Percentiles rank a stretch among this genome's conserved stretches.
These are phyloP conservation scores for Pomatostomus ruficeps DNA, from an alignment of 2,113 vertebrate genomes.

Conservation along the genomic window DNA sequence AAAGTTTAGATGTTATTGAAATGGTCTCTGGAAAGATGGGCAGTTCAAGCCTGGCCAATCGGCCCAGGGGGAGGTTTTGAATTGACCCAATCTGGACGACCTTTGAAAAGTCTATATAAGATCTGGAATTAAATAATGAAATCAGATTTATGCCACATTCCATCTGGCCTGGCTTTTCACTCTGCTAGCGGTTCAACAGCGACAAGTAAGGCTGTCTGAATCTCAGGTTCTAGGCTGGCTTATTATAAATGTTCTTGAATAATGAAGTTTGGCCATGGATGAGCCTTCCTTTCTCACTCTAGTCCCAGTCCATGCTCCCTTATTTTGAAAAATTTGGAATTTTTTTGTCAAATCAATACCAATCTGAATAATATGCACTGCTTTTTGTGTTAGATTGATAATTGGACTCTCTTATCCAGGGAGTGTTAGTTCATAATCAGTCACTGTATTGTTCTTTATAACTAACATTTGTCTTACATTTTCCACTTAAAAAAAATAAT, in stretches of 20 bases:
- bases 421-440: not conserved
- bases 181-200: too few relatives aligned
- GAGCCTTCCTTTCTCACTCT: not conserved
- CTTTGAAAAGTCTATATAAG: too few relatives aligned
- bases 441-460: not conserved
- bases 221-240: not conserved
- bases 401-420: not conserved
- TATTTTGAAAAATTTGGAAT: not conserved
- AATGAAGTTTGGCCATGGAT: not conserved
- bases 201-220: not conserved
- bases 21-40: too few relatives aligned
- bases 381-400: not conserved
- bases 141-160: too few relatives aligned
- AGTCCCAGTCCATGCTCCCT: not conserved
- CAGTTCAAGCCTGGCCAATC: too few relatives aligned
- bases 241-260: not conserved
- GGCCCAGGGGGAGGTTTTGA: too few relatives aligned
- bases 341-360: not conserved
- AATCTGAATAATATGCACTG: not conserved
- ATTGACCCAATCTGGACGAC: too few relatives aligned
- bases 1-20: too few relatives aligned
- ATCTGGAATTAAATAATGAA: too few relatives aligned
- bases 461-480: not conserved
- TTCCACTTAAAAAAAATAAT: not conserved
- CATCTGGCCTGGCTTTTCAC: too few relatives aligned